Evolutionary conservation across 2,888 invertebrate species (phyloP).

Genomic region (Bombylius major): DNA sequence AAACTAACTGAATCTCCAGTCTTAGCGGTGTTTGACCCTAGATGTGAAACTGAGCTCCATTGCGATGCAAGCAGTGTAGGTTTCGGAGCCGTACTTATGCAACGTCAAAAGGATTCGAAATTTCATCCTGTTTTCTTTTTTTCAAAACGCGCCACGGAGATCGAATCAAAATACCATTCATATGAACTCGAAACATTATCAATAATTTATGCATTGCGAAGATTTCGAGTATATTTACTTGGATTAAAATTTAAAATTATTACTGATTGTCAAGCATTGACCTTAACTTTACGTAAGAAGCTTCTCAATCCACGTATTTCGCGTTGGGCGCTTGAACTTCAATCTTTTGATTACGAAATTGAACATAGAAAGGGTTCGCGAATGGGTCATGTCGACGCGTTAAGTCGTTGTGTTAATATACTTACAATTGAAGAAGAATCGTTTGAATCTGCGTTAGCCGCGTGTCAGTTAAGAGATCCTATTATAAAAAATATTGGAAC

Average conservation of each 20-base stretch:
- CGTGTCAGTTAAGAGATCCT: conserved; percentile 7
- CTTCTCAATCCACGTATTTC: conserved; percentile 15
- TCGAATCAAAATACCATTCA: conserved; percentile 19
- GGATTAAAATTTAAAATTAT: conserved; percentile 19
- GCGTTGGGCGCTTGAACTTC: conserved; percentile 13
- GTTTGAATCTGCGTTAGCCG: conserved; percentile 1
- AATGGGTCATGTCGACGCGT: conserved; percentile 23
- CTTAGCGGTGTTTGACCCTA: conserved; percentile 21
- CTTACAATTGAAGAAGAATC: background rate
- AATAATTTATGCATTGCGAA: conserved; percentile 18
- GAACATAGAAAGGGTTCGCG: conserved; percentile 12
- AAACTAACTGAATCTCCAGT: conserved; percentile 14
- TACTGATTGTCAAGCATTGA: conserved; percentile 19
- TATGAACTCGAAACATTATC: conserved; percentile 22
- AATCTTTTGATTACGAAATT: conserved; percentile 15
- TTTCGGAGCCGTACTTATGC: too few species aligned
- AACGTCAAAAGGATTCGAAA: conserved; percentile 13
- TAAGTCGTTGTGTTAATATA: conserved; percentile 13
- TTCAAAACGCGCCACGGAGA: conserved; percentile 17
- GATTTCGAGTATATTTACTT: conserved; percentile 18
- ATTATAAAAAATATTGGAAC: conserved; percentile 11
- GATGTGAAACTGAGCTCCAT: conserved; percentile 21
- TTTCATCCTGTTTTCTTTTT: conserved; percentile 23
- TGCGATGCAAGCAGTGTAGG: conserved; percentile 20
- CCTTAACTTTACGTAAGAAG: conserved; percentile 13